A percentile compares a stretch with the other conserved stretches of the same genome.
Evolutionary conservation across 2,797 vertebrate genomes (phyloP).

Genomic region (Oryzias dopingdopingensis): DNA sequence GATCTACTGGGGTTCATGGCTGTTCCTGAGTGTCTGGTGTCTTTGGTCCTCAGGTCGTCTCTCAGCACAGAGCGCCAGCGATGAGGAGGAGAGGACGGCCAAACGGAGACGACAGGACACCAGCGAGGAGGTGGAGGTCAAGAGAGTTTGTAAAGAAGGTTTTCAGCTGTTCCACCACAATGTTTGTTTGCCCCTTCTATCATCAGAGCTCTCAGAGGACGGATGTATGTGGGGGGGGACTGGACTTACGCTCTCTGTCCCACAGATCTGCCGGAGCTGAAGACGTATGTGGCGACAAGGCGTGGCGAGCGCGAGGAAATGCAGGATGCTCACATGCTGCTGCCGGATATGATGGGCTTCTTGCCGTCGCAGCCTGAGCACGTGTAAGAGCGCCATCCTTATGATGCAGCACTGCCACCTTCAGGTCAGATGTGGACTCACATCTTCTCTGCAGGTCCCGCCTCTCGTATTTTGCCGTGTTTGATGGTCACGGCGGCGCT

Average conservation of each 20-base stretch:
- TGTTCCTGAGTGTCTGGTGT: no score
- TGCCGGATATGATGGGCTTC: constrained; percentile 81
- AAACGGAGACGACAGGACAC: constrained; percentile 80
- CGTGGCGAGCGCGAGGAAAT: constrained; percentile 94
- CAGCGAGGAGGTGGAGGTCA: constrained; percentile 77
- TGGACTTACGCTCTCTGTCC: constrained; percentile 4
- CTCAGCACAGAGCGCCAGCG: constrained; percentile 9
- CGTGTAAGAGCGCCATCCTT: constrained; percentile 71
- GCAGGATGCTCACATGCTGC: constrained; percentile 92
- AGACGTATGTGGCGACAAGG: constrained; percentile 86
- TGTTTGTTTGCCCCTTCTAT: constrained; percentile 56
- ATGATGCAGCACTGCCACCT: neutral
- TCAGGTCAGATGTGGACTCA: neutral
- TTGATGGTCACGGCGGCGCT: constrained; percentile 92
- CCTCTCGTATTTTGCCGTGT: constrained; percentile 92
- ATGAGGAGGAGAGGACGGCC: constrained; percentile 51
- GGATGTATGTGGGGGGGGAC: neutral
- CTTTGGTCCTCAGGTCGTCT: constrained; percentile 18
- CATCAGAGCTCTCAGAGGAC: constrained; percentile 8
- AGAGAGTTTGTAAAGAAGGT: constrained; percentile 99
- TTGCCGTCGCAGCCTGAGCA: constrained; percentile 74
- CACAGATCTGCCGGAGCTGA: constrained; percentile 77
- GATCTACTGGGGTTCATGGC: no score
- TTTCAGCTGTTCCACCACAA: constrained; percentile 89
- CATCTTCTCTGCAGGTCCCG: constrained; percentile 71